Base-by-base conservation (phyloP, 2,113 vertebrate species). In the Mystacornis crossleyi region DNA sequence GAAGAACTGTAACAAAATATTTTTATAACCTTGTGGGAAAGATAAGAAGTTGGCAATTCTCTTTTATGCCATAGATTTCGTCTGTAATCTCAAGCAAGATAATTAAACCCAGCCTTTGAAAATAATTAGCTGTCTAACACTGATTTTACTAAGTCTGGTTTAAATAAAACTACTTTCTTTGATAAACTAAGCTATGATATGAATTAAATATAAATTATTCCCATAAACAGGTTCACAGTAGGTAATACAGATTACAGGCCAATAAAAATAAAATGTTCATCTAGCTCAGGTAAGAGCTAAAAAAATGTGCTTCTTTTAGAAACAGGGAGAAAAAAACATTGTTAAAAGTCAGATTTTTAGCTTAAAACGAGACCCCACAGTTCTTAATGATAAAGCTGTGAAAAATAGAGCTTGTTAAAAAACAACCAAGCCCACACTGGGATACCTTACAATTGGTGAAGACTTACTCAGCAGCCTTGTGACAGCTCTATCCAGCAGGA, bases 1-100 rank as follows among this genome's bases (percentile, higher is more conserved):
- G 84, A 93, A 94, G 89, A 81, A 94, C 89, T 71, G 93, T 69
- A 95, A 93, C 94, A 91, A 75, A 94, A 91, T 95, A 95, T 96
- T 96, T 94, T 91, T 87, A 90, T 89, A 96, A 94, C 93, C 93
- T 82, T 73, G 90, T 42, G 70, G 73, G 79, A 85, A 87, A 88
- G 94, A 91, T 93, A 96, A 94, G 88, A 79, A 48, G 70, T 73
- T 89, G 60, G 75, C 75, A 89, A 81, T 90, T 91, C 87, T 91
- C 70, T 89, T 96, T 91, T n/a, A 91, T 62, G 91, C 78, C 66
- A 70, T 2, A 82, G 53, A 85, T 79, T 89, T 75, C 6, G 28
- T 79, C 70, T 34, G 64, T 77, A 91, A 95, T 95, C 93, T 94
- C 70, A 38, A 53, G 78, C 48, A 85, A 66, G 62, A 42, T 94